Evolutionary conservation across 2,888 invertebrate genomes (phyloP).

Genomic region (Linnaemya tessellans): DNA sequence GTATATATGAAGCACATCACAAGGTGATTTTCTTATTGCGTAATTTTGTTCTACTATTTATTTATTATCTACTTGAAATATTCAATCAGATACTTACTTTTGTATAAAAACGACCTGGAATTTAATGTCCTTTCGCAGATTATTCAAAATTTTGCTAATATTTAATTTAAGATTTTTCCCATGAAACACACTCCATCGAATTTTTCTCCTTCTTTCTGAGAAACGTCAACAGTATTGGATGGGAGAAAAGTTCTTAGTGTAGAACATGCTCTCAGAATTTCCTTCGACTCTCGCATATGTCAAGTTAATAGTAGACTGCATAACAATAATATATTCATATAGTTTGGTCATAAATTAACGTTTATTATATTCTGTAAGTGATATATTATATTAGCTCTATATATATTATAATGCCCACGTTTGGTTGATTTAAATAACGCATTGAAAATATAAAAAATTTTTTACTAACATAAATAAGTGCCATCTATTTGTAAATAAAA

Average conservation of each 20-base stretch:
- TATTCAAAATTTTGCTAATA: background rate
- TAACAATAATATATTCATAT: too few relatives aligned
- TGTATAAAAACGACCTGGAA: slow-evolving; percentile 12
- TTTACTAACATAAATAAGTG: too few relatives aligned
- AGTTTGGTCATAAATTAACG: too few relatives aligned
- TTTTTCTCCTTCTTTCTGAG: background rate
- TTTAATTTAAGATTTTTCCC: slow-evolving; percentile 41
- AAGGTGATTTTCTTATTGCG: slow-evolving; percentile 53
- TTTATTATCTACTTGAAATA: background rate
- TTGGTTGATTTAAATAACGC: too few relatives aligned
- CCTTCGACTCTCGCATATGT: too few relatives aligned
- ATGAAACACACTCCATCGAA: background rate
- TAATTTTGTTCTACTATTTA: slow-evolving; percentile 55
- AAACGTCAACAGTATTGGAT: slow-evolving; percentile 6
- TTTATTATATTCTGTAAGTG: too few relatives aligned
- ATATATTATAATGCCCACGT: too few relatives aligned
- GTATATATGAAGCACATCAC: slow-evolving; percentile 12
- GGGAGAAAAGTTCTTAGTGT: background rate
- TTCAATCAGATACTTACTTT: slow-evolving; percentile 32
- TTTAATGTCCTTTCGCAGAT: background rate
- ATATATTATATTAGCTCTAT: too few relatives aligned
- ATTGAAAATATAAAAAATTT: too few relatives aligned
- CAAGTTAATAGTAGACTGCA: too few relatives aligned
- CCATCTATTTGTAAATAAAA: too few relatives aligned
- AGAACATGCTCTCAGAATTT: background rate